These are phyloP conservation scores for Cheilosia vernalis DNA, from an alignment of 2,888 invertebrate species.

Conservation along the genomic window DNA sequence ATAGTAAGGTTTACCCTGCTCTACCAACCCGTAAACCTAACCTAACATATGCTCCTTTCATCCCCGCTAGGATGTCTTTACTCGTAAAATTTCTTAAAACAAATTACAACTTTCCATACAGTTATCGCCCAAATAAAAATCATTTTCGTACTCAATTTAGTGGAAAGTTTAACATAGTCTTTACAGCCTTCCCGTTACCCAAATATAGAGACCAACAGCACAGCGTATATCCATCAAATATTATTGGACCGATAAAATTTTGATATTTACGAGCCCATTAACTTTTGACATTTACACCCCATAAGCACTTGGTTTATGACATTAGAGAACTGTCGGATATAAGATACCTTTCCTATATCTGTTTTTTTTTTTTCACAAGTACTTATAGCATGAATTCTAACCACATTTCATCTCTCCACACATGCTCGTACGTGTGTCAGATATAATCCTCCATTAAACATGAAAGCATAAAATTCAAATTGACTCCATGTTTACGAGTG, in stretches of 20 bases:
- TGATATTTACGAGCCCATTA: neutral
- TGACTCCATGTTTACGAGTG: conserved; percentile 14
- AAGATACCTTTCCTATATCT: neutral
- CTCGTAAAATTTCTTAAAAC: too few species aligned
- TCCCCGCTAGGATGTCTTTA: too few species aligned
- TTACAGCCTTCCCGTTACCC: too few species aligned
- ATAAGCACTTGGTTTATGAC: conserved; percentile 1
- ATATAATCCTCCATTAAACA: conserved; percentile 34
- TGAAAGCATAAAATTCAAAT: conserved; percentile 58
- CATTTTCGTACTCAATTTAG: too few species aligned
- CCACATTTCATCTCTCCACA: conserved; percentile 11
- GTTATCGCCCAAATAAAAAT: too few species aligned
- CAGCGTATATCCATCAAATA: neutral
- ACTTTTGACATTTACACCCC: conserved; percentile 9
- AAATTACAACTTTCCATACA: too few species aligned
- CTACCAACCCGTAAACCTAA: too few species aligned
- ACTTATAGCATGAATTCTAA: conserved; percentile 39
- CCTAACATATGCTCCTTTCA: too few species aligned
- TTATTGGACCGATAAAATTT: neutral
- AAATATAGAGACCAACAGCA: too few species aligned
- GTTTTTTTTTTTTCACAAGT: neutral
- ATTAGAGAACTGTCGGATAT: neutral
- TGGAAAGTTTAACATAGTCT: too few species aligned
- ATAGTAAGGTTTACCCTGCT: too few species aligned
- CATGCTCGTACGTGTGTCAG: conserved; percentile 1